phyloP scores from a whole-genome alignment of 2,113 vertebrate species.

The Pollimyrus isidori region DNA sequence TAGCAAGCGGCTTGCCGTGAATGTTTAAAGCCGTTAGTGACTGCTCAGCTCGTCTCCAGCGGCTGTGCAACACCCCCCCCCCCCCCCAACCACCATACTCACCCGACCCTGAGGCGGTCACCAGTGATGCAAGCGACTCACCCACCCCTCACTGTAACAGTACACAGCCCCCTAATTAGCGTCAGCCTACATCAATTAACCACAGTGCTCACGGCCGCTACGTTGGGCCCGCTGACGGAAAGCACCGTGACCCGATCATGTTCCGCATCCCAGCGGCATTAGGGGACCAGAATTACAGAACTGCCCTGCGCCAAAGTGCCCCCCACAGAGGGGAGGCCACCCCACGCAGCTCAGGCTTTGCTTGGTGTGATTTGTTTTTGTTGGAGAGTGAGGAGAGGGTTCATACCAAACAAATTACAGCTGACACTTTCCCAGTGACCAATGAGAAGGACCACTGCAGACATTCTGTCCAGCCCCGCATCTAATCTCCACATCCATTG shows the following conservation, averaged over 20 bases:
- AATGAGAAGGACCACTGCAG: background rate
- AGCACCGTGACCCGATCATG: constrained; percentile 1
- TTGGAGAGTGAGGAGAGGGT: background rate
- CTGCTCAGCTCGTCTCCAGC: constrained; percentile 8
- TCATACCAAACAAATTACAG: constrained; percentile 11
- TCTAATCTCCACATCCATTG: background rate
- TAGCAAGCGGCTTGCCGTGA: constrained; percentile 9
- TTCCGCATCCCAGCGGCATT: constrained; percentile 9
- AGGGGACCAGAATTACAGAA: background rate
- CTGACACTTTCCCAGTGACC: background rate
- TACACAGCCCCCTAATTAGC: constrained; percentile 4
- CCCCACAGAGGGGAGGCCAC: background rate
- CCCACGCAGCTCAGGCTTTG: background rate
- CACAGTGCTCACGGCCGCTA: background rate
- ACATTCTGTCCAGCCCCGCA: background rate
- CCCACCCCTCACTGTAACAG: constrained; percentile 6
- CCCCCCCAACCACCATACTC: background rate
- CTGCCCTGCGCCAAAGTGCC: background rate
- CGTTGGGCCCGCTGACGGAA: background rate
- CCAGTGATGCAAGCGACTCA: constrained; percentile 17
- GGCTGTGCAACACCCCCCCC: background rate
- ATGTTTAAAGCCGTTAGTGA: constrained; percentile 18
- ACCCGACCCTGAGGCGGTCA: constrained; percentile 8
- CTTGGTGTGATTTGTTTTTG: background rate
- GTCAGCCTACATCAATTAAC: constrained; percentile 17